Evolutionary conservation across 2,888 invertebrate species (phyloP), one percentile per base, ranked within the genome.

Genomic region (Tridacna gigas): DNA sequence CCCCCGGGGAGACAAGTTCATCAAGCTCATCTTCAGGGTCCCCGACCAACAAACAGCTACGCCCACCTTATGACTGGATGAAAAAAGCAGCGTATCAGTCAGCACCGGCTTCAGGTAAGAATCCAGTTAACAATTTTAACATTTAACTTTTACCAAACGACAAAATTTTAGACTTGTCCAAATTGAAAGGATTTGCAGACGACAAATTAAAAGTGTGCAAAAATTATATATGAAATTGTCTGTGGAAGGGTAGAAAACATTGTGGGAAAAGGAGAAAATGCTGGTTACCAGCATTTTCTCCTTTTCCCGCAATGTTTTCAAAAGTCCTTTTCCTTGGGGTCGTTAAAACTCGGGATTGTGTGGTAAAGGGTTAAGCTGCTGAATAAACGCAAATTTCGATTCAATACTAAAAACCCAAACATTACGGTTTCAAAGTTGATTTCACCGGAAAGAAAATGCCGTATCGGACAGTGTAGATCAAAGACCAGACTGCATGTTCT

Each of bases 1-100:
- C 90, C 2, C 90, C 90, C 1, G 86, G 89, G 0, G 87, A 88
- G 60, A 86, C 89, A 12, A 83, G 89, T 25, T 85, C 86, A 0
- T 86, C 86, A 20, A 88, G 86, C 66, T 88, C 89, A 12, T 89
- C 90, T 12, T 75, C 90, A 20, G 90, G 90, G 7, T 89, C 90
- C 1, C 89, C 90, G 20, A 79, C 88, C 60, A 90, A 91, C 86
- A 92, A 92, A 74, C 90, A 91, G 45, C 86, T 92, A 28, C 79
- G 93, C 73, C 90, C 92, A 9, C 93, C 93, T 0, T 94, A 90
- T 79, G 93, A 93, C 78, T 94, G 93, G 93, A 94, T 94, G 93
- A 93, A 93, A 89, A 92, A 91, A 61, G 90, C 92, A 5, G 81
- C 89, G 0, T 90, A 89, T 79, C 91, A 92, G 69, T 75, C 89